These are phyloP conservation scores for Xenopus petersii DNA, from an alignment of 2,797 vertebrate genomes.

Conservation along the genomic window DNA sequence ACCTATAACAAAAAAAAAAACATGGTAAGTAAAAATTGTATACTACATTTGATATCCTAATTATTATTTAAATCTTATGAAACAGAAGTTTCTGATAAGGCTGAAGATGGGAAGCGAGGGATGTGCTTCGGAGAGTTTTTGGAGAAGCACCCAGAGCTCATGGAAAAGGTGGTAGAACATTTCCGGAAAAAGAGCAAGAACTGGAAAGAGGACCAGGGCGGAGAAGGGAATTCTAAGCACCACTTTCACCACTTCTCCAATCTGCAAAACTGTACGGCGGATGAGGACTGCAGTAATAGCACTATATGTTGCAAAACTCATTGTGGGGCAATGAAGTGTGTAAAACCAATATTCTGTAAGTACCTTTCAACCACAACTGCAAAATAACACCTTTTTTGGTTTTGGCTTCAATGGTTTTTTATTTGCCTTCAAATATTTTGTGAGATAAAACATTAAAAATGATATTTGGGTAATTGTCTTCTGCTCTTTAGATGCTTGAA, in stretches of 20 bases:
- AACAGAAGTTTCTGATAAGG: too few species aligned
- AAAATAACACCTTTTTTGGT: too few species aligned
- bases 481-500: too few species aligned
- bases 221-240: slow-evolving; percentile 3
- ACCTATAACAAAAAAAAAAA: too few species aligned
- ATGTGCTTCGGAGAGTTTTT: neutral
- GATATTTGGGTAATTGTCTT: too few species aligned
- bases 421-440: too few species aligned
- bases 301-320: slow-evolving; percentile 23
- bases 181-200: neutral
- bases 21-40: too few species aligned
- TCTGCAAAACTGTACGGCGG: slow-evolving; percentile 6
- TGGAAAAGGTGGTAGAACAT: neutral
- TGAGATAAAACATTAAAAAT: too few species aligned
- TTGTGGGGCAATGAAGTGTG: slow-evolving; percentile 27
- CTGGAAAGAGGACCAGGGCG: neutral
- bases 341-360: slow-evolving; percentile 22
- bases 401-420: too few species aligned
- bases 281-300: neutral
- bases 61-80: too few species aligned
- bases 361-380: neutral
- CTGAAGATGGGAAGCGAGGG: too few species aligned
- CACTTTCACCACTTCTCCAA: neutral
- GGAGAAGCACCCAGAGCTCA: neutral
- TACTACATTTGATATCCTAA: too few species aligned